These are phyloP conservation scores for Sporophila hypoxantha DNA, from an alignment of 2,113 vertebrate species.

Conservation along the genomic window DNA sequence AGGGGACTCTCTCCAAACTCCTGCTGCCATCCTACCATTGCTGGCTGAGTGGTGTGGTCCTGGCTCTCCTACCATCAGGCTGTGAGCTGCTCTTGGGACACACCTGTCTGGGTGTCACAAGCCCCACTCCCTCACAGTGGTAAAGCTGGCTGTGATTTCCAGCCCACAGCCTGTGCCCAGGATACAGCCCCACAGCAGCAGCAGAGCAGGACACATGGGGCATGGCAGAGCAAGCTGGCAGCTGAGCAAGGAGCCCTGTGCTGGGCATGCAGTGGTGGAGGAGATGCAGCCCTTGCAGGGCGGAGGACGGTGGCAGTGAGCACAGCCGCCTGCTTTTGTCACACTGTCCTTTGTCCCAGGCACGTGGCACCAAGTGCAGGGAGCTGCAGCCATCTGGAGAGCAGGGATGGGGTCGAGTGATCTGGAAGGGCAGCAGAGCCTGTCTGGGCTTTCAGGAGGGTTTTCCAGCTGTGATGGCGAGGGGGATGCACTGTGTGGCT, in stretches of 20 bases:
- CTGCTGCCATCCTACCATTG: rapidly evolving
- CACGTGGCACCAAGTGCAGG: background rate
- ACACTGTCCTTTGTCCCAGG: constrained; percentile 27
- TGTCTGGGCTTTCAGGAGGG: background rate
- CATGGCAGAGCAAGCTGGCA: background rate
- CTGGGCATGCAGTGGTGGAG: background rate
- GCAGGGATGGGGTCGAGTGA: background rate
- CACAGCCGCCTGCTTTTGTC: constrained; percentile 7
- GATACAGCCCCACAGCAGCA: background rate
- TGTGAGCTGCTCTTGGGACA: background rate
- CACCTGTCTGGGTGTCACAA: background rate
- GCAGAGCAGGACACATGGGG: background rate
- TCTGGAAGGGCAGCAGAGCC: background rate
- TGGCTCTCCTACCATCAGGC: background rate
- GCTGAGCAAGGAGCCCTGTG: rapidly evolving
- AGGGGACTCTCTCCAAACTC: background rate
- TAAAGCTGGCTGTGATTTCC: background rate
- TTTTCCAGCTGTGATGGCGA: rapidly evolving
- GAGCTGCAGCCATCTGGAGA: background rate
- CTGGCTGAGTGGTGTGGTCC: background rate
- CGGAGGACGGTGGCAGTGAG: background rate
- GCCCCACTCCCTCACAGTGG: rapidly evolving
- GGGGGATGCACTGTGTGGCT: background rate
- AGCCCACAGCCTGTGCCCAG: background rate
- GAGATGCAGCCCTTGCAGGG: background rate